Percentiles rank a stretch among this genome's conserved stretches.
These are phyloP conservation scores for Ophiothrix spiculata DNA, from an alignment of 35 echinoderm and acorn worm genomes.

Conservation along the genomic window DNA sequence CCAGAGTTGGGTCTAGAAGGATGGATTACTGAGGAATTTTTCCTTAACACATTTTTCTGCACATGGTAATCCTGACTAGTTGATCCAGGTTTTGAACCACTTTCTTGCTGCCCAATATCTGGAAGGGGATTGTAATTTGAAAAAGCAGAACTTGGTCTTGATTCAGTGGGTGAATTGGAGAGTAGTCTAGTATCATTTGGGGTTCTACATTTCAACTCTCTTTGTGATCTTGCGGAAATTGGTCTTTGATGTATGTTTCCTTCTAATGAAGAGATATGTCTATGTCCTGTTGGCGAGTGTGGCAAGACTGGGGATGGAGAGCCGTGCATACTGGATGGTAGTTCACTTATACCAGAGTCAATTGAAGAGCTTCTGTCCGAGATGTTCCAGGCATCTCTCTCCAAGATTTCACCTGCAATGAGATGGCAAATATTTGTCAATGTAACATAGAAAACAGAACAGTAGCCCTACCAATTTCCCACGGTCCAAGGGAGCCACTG, in stretches of 20 bases:
- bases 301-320: conserved; percentile 16
- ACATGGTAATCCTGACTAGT: too few relatives aligned
- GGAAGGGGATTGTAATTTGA: conserved; percentile 43
- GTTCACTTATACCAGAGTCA: not conserved
- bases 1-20: too few relatives aligned
- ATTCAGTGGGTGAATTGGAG: not conserved
- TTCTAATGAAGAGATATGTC: not conserved
- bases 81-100: too few relatives aligned
- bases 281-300: not conserved
- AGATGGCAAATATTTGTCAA: too few relatives aligned
- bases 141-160: conserved; percentile 45
- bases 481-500: too few relatives aligned
- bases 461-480: too few relatives aligned
- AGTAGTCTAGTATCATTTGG: not conserved
- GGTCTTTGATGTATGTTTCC: not conserved
- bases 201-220: not conserved
- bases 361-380: not conserved
- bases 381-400: not conserved
- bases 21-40: too few relatives aligned
- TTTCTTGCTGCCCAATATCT: conserved; percentile 26
- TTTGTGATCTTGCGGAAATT: not conserved
- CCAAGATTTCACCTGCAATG: too few relatives aligned
- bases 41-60: too few relatives aligned
- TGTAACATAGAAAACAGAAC: too few relatives aligned
- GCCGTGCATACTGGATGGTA: not conserved